phyloP scores from a whole-genome alignment of 53 echinoderm and acorn worm genomes.

The Apostichopus leukothele region DNA sequence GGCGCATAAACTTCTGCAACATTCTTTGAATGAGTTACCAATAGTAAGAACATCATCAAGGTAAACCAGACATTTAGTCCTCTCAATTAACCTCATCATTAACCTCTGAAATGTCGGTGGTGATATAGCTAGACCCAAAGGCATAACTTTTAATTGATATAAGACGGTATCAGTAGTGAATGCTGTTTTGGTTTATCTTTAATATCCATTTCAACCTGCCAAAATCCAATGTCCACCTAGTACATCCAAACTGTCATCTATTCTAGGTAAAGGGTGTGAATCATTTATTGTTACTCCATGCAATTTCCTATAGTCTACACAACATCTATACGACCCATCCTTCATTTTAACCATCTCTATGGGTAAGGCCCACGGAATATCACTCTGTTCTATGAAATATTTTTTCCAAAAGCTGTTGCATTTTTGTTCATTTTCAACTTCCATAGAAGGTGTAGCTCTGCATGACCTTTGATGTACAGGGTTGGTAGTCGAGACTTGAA shows the following conservation, averaged over 20 bases:
- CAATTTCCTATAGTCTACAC: constrained; percentile 50
- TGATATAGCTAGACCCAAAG: constrained; percentile 44
- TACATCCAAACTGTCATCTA: constrained; percentile 47
- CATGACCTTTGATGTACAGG: constrained; percentile 9
- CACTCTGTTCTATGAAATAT: background rate
- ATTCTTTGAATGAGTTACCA: constrained; percentile 45
- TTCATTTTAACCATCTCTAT: constrained; percentile 45
- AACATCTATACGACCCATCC: constrained; percentile 10
- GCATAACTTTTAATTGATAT: constrained; percentile 45
- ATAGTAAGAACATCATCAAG: constrained; percentile 25
- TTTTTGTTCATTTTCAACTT: background rate
- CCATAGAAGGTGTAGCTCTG: background rate
- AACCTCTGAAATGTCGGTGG: constrained; percentile 45
- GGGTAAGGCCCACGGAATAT: background rate
- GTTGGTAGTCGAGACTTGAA: background rate
- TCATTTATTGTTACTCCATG: background rate
- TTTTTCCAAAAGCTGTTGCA: background rate
- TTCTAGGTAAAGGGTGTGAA: constrained; percentile 13
- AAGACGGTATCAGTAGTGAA: constrained; percentile 17
- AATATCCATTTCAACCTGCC: constrained; percentile 48
- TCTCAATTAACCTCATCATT: constrained; percentile 21
- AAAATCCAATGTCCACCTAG: constrained; percentile 25
- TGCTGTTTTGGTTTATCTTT: constrained; percentile 47
- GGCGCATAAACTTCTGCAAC: constrained; percentile 48
- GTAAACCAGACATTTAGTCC: constrained; percentile 16